Percentiles rank a stretch among this genome's conserved stretches.
These are phyloP conservation scores for Labia minor DNA, from an alignment of 2,888 invertebrate species.

Conservation along the genomic window DNA sequence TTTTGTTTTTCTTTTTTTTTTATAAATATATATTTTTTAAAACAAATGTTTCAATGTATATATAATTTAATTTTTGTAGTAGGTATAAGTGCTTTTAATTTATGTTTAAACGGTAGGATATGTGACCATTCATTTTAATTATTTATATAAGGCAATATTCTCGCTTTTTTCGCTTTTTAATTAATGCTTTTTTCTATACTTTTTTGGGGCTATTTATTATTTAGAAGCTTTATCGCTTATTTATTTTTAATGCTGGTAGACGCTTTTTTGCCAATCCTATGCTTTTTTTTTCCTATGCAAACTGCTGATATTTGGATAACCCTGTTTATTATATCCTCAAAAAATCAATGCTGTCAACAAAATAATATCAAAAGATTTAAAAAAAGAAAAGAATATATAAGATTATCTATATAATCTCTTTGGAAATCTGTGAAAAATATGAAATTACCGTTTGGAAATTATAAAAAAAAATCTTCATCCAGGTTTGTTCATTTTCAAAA, in stretches of 20 bases:
- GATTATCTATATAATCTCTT: too few relatives aligned
- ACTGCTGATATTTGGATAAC: slow-evolving; percentile 31
- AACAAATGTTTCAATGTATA: too few relatives aligned
- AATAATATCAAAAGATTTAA: slow-evolving; percentile 13
- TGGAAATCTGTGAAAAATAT: too few relatives aligned
- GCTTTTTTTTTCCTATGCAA: slow-evolving; percentile 23
- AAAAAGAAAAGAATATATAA: slow-evolving; percentile 21
- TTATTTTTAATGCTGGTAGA: background rate
- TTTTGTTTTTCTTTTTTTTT: too few relatives aligned
- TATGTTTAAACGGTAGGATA: too few relatives aligned
- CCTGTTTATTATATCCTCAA: slow-evolving; percentile 30
- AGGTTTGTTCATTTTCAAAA: too few relatives aligned
- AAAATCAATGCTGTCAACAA: background rate
- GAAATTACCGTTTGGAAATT: too few relatives aligned
- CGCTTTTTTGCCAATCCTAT: slow-evolving; percentile 16
- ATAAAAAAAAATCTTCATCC: too few relatives aligned
- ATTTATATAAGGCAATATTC: background rate
- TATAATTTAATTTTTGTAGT: too few relatives aligned
- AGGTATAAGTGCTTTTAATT: too few relatives aligned
- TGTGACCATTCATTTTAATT: too few relatives aligned
- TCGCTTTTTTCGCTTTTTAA: slow-evolving; percentile 21
- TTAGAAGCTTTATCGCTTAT: slow-evolving; percentile 23
- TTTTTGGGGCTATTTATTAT: slow-evolving; percentile 27
- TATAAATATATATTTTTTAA: too few relatives aligned
- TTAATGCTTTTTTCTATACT: slow-evolving; percentile 25